Percentiles rank a stretch among this genome's conserved stretches.
These are phyloP conservation scores for Pelosia muscerda DNA, from an alignment of 2,888 invertebrate genomes.

Conservation along the genomic window DNA sequence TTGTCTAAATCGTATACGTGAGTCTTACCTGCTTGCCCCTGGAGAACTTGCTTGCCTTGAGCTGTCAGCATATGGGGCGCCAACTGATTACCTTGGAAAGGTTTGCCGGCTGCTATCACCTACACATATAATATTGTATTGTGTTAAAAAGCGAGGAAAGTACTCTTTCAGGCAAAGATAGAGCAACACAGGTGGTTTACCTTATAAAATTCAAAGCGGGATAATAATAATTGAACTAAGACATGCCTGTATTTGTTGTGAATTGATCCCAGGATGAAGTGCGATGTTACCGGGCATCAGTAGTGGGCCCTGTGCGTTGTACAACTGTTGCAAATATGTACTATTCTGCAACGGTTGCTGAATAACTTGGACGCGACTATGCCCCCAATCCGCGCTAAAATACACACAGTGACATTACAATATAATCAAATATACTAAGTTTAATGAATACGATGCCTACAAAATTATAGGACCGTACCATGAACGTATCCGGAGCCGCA, in stretches of 20 bases:
- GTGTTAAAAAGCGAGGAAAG: not conserved
- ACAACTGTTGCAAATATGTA: constrained; percentile 93
- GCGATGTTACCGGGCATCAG: constrained; percentile 93
- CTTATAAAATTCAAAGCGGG: not conserved
- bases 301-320: constrained; percentile 92
- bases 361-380: constrained; percentile 93
- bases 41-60: constrained; percentile 91
- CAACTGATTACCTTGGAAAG: constrained; percentile 92
- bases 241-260: constrained; percentile 91
- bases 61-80: constrained; percentile 94
- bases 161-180: not conserved
- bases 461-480: constrained; percentile 10
- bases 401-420: not conserved
- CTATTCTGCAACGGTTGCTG: constrained; percentile 92
- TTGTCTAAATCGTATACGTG: not conserved
- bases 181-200: not conserved
- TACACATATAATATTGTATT: constrained; percentile 56
- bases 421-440: not conserved
- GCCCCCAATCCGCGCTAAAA: constrained; percentile 88
- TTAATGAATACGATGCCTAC: not conserved
- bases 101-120: constrained; percentile 94
- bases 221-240: not conserved
- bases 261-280: constrained; percentile 91
- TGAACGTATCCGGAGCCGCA: constrained; percentile 16
- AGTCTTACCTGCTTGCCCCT: constrained; percentile 88